phyloP scores from a whole-genome alignment of 2,888 invertebrate genomes.

The Artemia sinica region DNA sequence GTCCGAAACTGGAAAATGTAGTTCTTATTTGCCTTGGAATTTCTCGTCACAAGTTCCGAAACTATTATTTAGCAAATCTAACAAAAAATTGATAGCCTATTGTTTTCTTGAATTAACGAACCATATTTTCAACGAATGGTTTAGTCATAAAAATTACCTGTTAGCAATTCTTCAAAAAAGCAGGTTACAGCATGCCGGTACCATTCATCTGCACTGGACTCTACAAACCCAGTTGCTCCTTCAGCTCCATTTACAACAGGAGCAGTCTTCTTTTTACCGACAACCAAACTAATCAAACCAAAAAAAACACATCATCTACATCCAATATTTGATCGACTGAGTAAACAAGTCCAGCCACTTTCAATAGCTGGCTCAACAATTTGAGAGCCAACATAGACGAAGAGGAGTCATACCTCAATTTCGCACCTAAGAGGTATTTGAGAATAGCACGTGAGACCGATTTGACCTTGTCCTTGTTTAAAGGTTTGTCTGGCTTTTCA shows the following conservation, averaged over 20 bases:
- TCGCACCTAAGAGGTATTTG: background rate
- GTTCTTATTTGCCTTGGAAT: too few relatives aligned
- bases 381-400: conserved; percentile 7
- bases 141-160: background rate
- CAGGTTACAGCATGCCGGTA: background rate
- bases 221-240: background rate
- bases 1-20: too few relatives aligned
- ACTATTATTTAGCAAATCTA: too few relatives aligned
- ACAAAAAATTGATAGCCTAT: too few relatives aligned
- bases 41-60: too few relatives aligned
- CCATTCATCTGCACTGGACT: conserved; percentile 7
- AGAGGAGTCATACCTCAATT: conserved; percentile 6
- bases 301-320: conserved; percentile 1
- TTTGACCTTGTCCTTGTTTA: background rate
- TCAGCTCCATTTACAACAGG: conserved; percentile 12
- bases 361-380: background rate
- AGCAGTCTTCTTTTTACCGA: background rate
- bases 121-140: too few relatives aligned
- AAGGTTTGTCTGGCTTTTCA: conserved; percentile 8
- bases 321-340: background rate
- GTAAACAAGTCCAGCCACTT: background rate
- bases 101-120: too few relatives aligned
- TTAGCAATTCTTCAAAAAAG: background rate
- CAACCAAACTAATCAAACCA: conserved; percentile 5
- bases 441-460: background rate